Evolutionary conservation across 2,888 invertebrate species (phyloP).

Genomic region (Rhopalosiphum nymphaeae): DNA sequence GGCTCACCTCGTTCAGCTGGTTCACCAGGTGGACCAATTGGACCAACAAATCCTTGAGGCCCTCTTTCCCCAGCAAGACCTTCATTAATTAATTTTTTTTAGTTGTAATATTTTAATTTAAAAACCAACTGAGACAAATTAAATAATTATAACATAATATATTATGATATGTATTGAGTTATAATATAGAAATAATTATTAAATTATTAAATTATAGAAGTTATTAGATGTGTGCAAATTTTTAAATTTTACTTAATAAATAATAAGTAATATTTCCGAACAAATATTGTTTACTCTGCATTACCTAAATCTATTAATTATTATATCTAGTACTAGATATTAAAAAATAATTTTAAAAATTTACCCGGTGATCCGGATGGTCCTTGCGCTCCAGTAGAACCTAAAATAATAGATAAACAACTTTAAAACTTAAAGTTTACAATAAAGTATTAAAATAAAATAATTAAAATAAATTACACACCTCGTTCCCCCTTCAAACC

Average conservation of each 20-base stretch:
- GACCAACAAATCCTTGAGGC: slow-evolving; percentile 78
- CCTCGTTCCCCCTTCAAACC: slow-evolving; percentile 71
- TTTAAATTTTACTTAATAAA: no score
- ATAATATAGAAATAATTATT: neutral
- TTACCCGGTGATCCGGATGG: slow-evolving; percentile 60
- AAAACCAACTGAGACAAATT: neutral
- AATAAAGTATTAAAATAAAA: neutral
- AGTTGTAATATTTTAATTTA: neutral
- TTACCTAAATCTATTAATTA: neutral
- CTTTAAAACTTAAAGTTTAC: neutral
- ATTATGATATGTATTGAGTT: neutral
- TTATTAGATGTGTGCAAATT: neutral
- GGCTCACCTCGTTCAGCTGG: slow-evolving; percentile 85
- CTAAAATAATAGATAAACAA: slow-evolving; percentile 28
- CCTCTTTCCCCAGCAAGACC: slow-evolving; percentile 75
- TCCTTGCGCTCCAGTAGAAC: slow-evolving; percentile 55
- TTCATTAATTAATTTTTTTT: slow-evolving; percentile 68
- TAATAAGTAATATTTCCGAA: neutral
- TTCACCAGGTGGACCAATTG: slow-evolving; percentile 84
- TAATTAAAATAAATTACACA: neutral
- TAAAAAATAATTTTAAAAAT: neutral
- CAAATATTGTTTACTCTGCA: neutral
- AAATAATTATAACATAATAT: neutral
- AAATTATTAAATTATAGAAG: neutral
- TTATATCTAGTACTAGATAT: neutral